Evolutionary conservation across 1,140 invertebrate species (phyloP), one percentile per base, ranked within the genome.

Genomic region (Probaryconus sp.): DNA sequence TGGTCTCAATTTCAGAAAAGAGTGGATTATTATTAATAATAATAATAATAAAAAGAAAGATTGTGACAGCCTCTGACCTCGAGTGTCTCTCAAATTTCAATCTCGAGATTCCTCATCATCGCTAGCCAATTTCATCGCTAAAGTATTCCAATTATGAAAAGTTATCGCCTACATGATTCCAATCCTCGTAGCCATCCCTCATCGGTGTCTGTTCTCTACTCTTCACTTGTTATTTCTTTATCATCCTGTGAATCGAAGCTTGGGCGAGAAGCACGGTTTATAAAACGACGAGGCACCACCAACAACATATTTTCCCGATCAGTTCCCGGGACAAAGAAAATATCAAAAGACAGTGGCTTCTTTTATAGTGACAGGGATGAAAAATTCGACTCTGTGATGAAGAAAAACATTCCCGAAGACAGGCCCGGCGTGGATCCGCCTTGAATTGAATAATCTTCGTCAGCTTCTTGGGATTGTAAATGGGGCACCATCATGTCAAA

Each of bases 381-480:
- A 76, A 76, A 76, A 76, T 72, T 55, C 24, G 43, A 28, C 20
- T 13, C 24, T 33, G 24, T 21, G 38, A 21, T 43, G 63, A 65
- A 71, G 61, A 65, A 71, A 76, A 68, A 76, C 61, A 58, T 65
- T 56, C 33, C 42, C 58, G 65, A 74, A 61, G 72, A 71, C 78
- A 53, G 69, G 64, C 76, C 18, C 50, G 53, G 53, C 58, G 58
- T 65, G 79, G 48, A 6, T n/a, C 60, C 56, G n/a, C 69, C 81
- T 81, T 79, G 76, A 79, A 79, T 80, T 73, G 75, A 80, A 77
- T 76, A 81, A 77, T 78, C 78, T 79, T 79, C 73, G 77, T 81
- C 60, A 77, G 78, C 33, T 80, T 72, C 53, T 61, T 78, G 47
- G 76, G 77, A 82, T 82, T 83, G 77, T 78, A 79, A 78, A 79